phyloP scores from a whole-genome alignment of 2,797 vertebrate genomes.

The Setipinna tenuifilis region DNA sequence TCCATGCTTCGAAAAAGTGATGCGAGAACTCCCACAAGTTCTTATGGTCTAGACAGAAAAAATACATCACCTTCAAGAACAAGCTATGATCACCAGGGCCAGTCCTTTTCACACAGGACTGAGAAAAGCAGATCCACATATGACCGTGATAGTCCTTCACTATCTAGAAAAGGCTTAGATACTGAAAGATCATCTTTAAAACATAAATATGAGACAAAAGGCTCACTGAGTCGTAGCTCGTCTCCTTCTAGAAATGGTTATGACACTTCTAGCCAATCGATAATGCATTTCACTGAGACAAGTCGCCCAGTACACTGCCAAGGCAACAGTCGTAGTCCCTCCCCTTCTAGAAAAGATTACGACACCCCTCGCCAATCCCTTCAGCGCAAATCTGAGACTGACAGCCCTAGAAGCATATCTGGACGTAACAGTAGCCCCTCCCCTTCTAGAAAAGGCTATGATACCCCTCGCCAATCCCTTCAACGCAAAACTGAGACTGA shows the following conservation, averaged over 20 bases:
- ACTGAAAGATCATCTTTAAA: neutral
- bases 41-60: slow-evolving; percentile 12
- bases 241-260: slow-evolving; percentile 78
- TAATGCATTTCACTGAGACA: slow-evolving; percentile 58
- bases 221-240: slow-evolving; percentile 48
- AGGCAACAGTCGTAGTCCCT: slow-evolving; percentile 39
- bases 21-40: slow-evolving; percentile 31
- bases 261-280: slow-evolving; percentile 67
- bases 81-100: slow-evolving; percentile 50
- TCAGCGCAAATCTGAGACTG: slow-evolving; percentile 40
- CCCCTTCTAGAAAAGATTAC: slow-evolving; percentile 39
- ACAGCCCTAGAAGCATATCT: slow-evolving; percentile 18
- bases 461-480: slow-evolving; percentile 37
- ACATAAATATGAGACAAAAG: neutral
- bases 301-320: slow-evolving; percentile 41
- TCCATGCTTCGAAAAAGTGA: slow-evolving; percentile 58
- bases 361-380: slow-evolving; percentile 39
- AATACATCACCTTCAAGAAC: slow-evolving; percentile 63
- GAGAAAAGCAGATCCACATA: slow-evolving; percentile 35
- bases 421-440: neutral
- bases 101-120: slow-evolving; percentile 57
- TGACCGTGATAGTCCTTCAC: neutral
- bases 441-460: slow-evolving; percentile 29
- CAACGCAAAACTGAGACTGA: slow-evolving; percentile 59
- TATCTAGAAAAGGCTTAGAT: slow-evolving; percentile 4